Base-by-base conservation (phyloP, 2,113 vertebrate genomes). In the Rhea americana region DNA sequence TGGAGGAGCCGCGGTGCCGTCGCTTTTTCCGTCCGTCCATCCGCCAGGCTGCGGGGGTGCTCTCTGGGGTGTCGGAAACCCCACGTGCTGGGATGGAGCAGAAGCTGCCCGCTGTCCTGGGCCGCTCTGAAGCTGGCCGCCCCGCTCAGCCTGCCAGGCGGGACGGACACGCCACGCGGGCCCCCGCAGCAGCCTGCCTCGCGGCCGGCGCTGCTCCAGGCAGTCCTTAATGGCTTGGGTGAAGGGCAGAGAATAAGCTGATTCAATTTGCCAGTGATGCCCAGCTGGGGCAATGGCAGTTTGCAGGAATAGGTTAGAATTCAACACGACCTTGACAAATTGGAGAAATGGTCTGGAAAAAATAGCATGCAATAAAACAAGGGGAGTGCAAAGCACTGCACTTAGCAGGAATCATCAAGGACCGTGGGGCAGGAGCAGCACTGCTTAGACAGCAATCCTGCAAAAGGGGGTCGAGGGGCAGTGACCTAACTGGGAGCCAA, bases 161-260 rank as follows among this genome's bases (percentile, higher is more conserved):
- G 45, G 45, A 47, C 8, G 45, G 45, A 47, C 45, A 47, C 45
- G 45, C 45, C 45, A 8, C 45, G 45, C 10, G 15, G 13, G 13
- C 25, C 62, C 7, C 24, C 30, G 4, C 5, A 0, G 35, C 5
- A 20, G 10, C 8, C 62, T 35, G 43, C 59, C 43, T 32, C 20
- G 2, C 30, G 13, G 8, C 53, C 28, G 28, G 43, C 1, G 17
- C 53, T 43, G 50, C 58, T 65, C 56, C 10, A 0, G 9, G 8
- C 35, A 26, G 41, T 30, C 37, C 70, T 79, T 20, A 47, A 19
- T 2, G 37, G 15, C 19, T 58, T 21, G 32, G 17, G 19, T 0
- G 0, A 61, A 63, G 8, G 14, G 5, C 39, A 41, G 39, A 61
- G 32, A 24, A 10, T 4, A 7, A 5, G 5, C 4, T 6, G 2